Evolutionary conservation across 2,888 invertebrate species (phyloP).

Genomic region (Maniola hyperantus): DNA sequence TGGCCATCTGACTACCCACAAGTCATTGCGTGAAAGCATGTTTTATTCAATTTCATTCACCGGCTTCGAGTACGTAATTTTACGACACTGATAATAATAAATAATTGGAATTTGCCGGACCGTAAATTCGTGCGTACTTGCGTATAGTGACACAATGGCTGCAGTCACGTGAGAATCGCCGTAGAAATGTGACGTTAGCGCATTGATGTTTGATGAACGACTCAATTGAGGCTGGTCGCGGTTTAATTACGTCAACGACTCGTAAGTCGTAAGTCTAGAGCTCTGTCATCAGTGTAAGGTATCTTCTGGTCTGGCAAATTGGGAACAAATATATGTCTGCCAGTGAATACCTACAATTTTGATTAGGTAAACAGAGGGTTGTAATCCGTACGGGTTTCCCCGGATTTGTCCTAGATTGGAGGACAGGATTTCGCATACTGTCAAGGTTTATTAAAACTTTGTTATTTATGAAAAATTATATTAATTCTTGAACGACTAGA

Average conservation of each 20-base stretch:
- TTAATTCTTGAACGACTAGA: too few species aligned
- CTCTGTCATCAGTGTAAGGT: too few species aligned
- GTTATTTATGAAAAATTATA: too few species aligned
- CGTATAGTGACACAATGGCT: conserved; percentile 30
- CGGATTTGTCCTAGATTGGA: too few species aligned
- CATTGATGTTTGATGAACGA: conserved; percentile 17
- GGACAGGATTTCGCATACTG: too few species aligned
- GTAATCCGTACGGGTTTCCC: too few species aligned
- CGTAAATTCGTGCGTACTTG: conserved; percentile 33
- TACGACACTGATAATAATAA: conserved; percentile 37
- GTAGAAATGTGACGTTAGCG: conserved; percentile 29
- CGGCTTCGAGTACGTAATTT: conserved; percentile 45
- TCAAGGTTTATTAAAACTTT: too few species aligned
- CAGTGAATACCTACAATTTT: too few species aligned
- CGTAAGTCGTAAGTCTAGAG: too few species aligned
- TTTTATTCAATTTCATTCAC: conserved; percentile 62
- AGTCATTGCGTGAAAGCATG: conserved; percentile 45
- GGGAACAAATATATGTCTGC: too few species aligned
- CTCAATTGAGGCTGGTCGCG: conserved; percentile 29
- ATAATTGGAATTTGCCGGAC: conserved; percentile 37
- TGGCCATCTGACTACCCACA: conserved; percentile 45
- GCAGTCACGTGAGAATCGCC: conserved; percentile 19
- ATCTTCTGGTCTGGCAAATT: background rate
- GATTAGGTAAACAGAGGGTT: too few species aligned
- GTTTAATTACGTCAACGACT: conserved; percentile 21